Conservation (phyloP, 35 echinoderm and acorn worm species). For the Heliocidaris erythrogramma region DNA sequence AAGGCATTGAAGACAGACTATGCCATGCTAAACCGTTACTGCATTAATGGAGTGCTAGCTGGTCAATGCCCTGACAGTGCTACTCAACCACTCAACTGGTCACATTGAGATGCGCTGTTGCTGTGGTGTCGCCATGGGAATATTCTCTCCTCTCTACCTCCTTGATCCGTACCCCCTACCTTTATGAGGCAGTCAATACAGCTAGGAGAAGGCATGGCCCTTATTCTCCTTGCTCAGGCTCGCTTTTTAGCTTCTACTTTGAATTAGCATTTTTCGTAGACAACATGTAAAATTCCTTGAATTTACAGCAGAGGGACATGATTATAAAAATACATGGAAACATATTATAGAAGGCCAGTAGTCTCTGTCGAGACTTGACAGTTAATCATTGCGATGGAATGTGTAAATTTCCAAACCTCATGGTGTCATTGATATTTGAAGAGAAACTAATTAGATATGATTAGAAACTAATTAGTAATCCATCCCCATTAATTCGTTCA, state of each 20-base stretch:
- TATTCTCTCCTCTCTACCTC: background rate
- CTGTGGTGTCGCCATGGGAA: background rate
- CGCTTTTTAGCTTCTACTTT: background rate
- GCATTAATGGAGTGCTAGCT: background rate
- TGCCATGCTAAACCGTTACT: background rate
- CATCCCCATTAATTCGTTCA: too few species aligned
- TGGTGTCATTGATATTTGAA: too few species aligned
- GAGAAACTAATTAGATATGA: too few species aligned
- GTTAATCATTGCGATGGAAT: too few species aligned
- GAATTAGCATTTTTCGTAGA: background rate
- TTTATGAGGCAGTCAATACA: background rate
- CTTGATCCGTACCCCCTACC: background rate
- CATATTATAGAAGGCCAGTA: background rate
- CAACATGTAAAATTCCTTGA: background rate
- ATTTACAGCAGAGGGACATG: background rate
- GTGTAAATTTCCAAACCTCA: too few species aligned
- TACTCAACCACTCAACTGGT: background rate
- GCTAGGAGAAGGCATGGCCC: background rate
- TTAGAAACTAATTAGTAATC: too few species aligned
- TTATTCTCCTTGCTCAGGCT: background rate
- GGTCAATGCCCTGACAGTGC: background rate
- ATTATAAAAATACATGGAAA: background rate
- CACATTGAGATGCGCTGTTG: conserved; percentile 8
- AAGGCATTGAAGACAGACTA: background rate
- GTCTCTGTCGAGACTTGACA: too few species aligned